Base-by-base conservation (phyloP, 2,113 vertebrate genomes). In the Perca schrenkii region DNA sequence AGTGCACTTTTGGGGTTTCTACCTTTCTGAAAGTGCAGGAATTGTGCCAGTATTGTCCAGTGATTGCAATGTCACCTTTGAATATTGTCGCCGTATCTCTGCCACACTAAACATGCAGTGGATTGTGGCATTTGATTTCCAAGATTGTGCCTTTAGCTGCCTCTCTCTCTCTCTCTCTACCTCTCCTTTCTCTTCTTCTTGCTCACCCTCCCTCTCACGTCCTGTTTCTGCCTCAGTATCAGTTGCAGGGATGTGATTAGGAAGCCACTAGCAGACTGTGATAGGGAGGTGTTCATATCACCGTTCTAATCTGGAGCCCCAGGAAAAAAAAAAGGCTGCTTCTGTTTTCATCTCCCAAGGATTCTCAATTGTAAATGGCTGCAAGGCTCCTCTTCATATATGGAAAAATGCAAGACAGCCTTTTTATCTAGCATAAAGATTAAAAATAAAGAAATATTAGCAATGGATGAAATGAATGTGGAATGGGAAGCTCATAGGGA, bases 51-150 rank as follows among this genome's bases (percentile, higher is more conserved):
- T 63, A 31, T 57, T 85, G 80, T 87, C 80, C 87, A 87, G 52
- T 25, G 76, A 89, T 81, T 88, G 63, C 84, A 87, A 90, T 89
- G 88, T 89, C 89, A 91, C 82, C 85, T 88, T 62, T 89, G 73
- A 87, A 88, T 87, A 61, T 67, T 82, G 74, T 60, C 22, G 1
- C 46, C 47, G 69, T 84, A 46, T 88, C 72, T 78, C 78, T 67
- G 76, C 73, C 73, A 63, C 53, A 60, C 53, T 52, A 34, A 80
- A 61, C 75, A 85, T 43, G 57, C 56, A 49, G 65, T 62, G 70
- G 81, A 82, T 81, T 62, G 75, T 85, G 77, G 66, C 47, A 43
- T 87, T 89, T 86, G 88, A 89, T 88, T 89, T 88, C 67, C 66
- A 79, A 82, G 79, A 89, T 86, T 87, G 83, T 85, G n/a, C 80